Evolutionary conservation across 2,888 invertebrate species (phyloP).

Genomic region (Eurytoma californica): DNA sequence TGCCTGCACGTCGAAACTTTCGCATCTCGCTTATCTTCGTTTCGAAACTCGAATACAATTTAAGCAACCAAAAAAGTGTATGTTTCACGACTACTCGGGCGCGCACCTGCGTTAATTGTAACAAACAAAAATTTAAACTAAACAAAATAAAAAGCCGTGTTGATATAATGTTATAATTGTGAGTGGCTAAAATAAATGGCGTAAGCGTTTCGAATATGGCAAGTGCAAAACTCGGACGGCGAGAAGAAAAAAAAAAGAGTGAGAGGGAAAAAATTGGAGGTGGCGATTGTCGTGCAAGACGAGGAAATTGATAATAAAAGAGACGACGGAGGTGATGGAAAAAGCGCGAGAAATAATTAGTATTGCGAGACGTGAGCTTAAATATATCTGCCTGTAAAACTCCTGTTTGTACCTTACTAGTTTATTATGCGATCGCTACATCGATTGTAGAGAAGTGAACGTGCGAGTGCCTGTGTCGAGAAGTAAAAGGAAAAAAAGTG

Average conservation of each 20-base stretch:
- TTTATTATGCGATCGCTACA: slow-evolving; percentile 59
- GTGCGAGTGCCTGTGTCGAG: slow-evolving; percentile 31
- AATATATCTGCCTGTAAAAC: slow-evolving; percentile 66
- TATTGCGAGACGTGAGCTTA: slow-evolving; percentile 66
- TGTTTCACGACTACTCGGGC: slow-evolving; percentile 10
- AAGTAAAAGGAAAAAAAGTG: background rate
- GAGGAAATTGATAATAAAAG: slow-evolving; percentile 5
- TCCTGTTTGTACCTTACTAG: slow-evolving; percentile 70
- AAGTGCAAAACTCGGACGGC: background rate
- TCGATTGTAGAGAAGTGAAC: slow-evolving; percentile 45
- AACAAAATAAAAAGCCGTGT: background rate
- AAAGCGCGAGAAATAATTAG: slow-evolving; percentile 17
- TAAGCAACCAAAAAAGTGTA: slow-evolving; percentile 29
- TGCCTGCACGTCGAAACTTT: slow-evolving; percentile 50
- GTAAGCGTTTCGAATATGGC: background rate
- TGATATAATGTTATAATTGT: slow-evolving; percentile 27
- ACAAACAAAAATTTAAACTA: slow-evolving; percentile 12
- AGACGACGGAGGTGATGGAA: background rate
- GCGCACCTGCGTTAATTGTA: slow-evolving; percentile 9
- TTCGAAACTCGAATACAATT: slow-evolving; percentile 11
- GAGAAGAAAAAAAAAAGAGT: background rate
- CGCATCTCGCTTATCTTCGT: slow-evolving; percentile 51
- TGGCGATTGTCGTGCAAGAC: slow-evolving; percentile 18
- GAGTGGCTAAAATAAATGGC: background rate
- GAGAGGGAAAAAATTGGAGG: background rate